Percentiles rank a stretch among this genome's conserved stretches.
Evolutionary conservation across 2,113 vertebrate species (phyloP).

Genomic region (Barnardius zonarius): DNA sequence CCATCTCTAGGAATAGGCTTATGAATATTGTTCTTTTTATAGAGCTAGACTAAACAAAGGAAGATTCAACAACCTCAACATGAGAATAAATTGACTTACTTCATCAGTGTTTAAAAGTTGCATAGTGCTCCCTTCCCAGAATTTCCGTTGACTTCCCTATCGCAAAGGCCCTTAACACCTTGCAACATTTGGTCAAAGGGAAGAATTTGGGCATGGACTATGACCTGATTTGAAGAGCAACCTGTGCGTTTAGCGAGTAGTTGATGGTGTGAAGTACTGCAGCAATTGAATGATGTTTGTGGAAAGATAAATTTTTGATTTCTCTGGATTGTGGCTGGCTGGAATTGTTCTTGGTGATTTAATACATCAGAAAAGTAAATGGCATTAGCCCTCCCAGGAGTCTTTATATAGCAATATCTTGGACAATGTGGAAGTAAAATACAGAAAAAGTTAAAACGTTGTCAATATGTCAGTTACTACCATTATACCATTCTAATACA

Average conservation of each 20-base stretch:
- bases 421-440: neutral
- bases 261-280: neutral
- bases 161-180: constrained; percentile 2
- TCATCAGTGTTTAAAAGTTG: constrained; percentile 41
- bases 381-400: neutral
- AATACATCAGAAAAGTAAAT: neutral
- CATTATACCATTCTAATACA: neutral
- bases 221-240: neutral
- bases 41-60: constrained; percentile 71
- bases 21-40: constrained; percentile 66
- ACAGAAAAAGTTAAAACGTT: neutral
- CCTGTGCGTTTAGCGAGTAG: neutral
- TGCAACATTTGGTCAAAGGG: neutral
- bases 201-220: neutral
- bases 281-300: neutral
- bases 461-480: neutral
- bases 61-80: constrained; percentile 61
- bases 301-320: neutral
- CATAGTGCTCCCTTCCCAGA: constrained; percentile 13
- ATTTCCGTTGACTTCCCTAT: neutral
- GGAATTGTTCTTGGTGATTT: neutral
- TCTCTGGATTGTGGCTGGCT: neutral
- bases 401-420: neutral
- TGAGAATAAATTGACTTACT: constrained; percentile 58
- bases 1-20: constrained; percentile 28